These are phyloP conservation scores for Platygyra sinensis DNA, from an alignment of 64 coral and sea anemone genomes.

Conservation along the genomic window DNA sequence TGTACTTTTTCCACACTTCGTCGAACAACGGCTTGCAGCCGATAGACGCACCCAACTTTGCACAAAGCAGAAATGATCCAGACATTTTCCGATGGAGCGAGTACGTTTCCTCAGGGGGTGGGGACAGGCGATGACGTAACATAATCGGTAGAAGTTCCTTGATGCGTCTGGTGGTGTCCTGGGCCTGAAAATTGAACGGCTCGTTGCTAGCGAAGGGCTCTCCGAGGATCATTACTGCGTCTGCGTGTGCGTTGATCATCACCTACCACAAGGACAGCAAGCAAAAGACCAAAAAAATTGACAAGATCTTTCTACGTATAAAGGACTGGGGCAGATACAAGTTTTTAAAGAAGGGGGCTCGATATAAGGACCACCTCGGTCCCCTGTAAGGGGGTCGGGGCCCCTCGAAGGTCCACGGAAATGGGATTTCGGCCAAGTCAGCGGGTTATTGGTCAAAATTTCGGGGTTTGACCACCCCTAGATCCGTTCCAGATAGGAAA, in stretches of 20 bases:
- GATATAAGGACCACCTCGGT: too few species aligned
- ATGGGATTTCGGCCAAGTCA: too few species aligned
- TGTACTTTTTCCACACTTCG: slow-evolving; percentile 89
- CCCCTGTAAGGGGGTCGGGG: too few species aligned
- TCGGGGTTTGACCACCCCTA: too few species aligned
- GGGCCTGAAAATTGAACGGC: slow-evolving; percentile 80
- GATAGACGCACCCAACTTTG: slow-evolving; percentile 86
- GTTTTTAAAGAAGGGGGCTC: too few species aligned
- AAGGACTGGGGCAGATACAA: too few species aligned
- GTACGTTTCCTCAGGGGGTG: slow-evolving; percentile 96
- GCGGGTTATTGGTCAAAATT: too few species aligned
- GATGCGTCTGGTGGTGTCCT: slow-evolving; percentile 90
- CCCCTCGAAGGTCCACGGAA: too few species aligned
- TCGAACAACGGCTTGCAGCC: slow-evolving; percentile 89
- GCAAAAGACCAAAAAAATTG: background rate
- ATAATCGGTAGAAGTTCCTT: slow-evolving; percentile 91
- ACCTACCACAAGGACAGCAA: slow-evolving; percentile 38
- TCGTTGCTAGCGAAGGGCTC: slow-evolving; percentile 76
- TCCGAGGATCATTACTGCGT: slow-evolving; percentile 97
- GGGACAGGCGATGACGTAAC: slow-evolving; percentile 94
- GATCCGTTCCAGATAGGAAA: too few species aligned
- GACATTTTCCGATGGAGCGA: slow-evolving; percentile 98
- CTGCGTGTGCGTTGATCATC: slow-evolving; percentile 91
- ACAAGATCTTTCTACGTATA: background rate
- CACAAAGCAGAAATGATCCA: slow-evolving; percentile 90